Evolutionary conservation across 2,888 invertebrate species (phyloP).

Genomic region (Lithophane semibrunnea): DNA sequence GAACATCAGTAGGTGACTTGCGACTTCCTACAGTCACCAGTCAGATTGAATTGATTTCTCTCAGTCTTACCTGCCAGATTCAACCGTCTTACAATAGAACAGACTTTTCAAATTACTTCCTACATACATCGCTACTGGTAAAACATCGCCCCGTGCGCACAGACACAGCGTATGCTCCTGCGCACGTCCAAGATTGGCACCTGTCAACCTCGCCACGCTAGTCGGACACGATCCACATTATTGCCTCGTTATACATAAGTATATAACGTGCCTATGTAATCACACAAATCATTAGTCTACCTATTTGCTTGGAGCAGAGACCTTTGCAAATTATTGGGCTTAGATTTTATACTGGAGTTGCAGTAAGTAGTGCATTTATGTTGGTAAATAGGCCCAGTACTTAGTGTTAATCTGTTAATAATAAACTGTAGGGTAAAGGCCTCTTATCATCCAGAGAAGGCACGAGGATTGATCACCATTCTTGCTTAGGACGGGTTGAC

Average conservation of each 20-base stretch:
- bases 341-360: neutral
- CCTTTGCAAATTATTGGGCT: conserved; percentile 44
- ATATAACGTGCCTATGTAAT: conserved; percentile 51
- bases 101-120: neutral
- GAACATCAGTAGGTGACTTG: neutral
- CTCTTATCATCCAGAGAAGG: too few relatives aligned
- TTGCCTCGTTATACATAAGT: conserved; percentile 55
- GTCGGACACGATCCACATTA: conserved; percentile 72
- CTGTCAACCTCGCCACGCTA: conserved; percentile 86
- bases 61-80: neutral
- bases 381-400: neutral
- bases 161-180: conserved; percentile 70
- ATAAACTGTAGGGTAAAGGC: too few relatives aligned
- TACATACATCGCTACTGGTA: neutral
- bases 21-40: neutral
- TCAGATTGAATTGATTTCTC: neutral
- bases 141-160: conserved; percentile 62
- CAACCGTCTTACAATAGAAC: neutral
- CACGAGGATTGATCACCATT: too few relatives aligned
- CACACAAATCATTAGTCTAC: conserved; percentile 55
- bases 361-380: neutral
- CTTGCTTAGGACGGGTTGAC: too few relatives aligned
- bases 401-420: too few relatives aligned
- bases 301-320: conserved; percentile 6
- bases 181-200: conserved; percentile 88